These are phyloP conservation scores for Chloromyia formosa DNA, from an alignment of 2,888 invertebrate species.

Conservation along the genomic window DNA sequence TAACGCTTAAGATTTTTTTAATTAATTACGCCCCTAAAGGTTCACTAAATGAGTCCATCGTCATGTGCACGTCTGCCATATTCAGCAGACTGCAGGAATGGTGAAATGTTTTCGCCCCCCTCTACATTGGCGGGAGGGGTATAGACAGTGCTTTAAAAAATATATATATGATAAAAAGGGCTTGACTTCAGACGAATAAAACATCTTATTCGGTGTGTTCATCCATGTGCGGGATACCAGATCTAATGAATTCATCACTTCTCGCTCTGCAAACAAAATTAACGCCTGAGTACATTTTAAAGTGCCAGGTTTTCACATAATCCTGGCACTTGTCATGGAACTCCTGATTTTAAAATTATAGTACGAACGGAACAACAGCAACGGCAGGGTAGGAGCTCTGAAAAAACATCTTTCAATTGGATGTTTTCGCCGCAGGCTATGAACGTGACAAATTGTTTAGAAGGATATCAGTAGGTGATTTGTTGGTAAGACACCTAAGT, in stretches of 20 bases:
- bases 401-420: constrained; percentile 9
- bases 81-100: no score
- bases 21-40: constrained; percentile 44
- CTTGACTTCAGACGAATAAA: constrained; percentile 34
- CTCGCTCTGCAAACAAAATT: constrained; percentile 33
- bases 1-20: constrained; percentile 41
- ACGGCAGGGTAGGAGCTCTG: neutral
- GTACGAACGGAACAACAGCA: neutral
- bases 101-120: neutral
- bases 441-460: constrained; percentile 64
- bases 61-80: no score
- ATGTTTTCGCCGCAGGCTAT: constrained; percentile 22
- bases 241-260: constrained; percentile 38
- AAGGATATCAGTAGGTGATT: constrained; percentile 56
- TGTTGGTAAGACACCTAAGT: constrained; percentile 7
- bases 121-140: no score
- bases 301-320: constrained; percentile 38
- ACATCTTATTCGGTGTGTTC: constrained; percentile 32
- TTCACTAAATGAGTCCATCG: constrained; percentile 19
- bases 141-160: neutral
- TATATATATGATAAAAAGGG: neutral
- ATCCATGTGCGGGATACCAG: constrained; percentile 26
- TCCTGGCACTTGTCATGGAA: constrained; percentile 16
- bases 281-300: constrained; percentile 36
- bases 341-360: neutral